Evolutionary conservation across 2,888 invertebrate genomes (phyloP).

Genomic region (Standfussiana lucernea): DNA sequence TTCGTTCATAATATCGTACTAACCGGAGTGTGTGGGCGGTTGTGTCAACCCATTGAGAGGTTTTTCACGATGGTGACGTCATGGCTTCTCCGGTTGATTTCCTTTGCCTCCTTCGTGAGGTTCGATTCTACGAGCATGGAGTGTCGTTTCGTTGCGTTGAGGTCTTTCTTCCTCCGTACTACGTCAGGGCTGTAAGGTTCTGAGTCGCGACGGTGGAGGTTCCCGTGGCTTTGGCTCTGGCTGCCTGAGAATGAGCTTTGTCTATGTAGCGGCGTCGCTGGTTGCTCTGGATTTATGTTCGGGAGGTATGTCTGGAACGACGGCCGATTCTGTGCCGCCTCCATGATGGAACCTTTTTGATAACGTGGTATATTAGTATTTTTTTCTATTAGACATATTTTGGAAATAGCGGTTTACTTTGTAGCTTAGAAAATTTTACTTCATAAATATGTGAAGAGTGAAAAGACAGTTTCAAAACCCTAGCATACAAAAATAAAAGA

Average conservation of each 20-base stretch:
- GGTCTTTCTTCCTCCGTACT: conserved; percentile 84
- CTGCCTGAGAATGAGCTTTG: conserved; percentile 79
- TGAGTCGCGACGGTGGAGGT: conserved; percentile 82
- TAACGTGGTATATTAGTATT: conserved; percentile 1
- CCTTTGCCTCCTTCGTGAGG: conserved; percentile 82
- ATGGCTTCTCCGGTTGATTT: conserved; percentile 85
- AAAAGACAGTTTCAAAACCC: neutral
- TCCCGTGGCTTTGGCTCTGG: conserved; percentile 71
- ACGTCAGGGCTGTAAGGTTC: conserved; percentile 87
- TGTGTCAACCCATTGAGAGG: conserved; percentile 87
- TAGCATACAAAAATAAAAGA: conserved; percentile 20
- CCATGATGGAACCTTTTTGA: conserved; percentile 92
- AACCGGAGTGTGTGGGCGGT: conserved; percentile 62
- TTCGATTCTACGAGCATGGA: conserved; percentile 87
- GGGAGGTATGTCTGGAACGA: conserved; percentile 89
- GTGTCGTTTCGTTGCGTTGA: conserved; percentile 82
- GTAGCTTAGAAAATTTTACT: conserved; percentile 1
- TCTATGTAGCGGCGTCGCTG: conserved; percentile 76
- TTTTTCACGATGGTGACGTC: conserved; percentile 85
- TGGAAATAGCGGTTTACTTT: neutral
- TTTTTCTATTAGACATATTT: neutral
- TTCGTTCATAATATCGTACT: conserved; percentile 55
- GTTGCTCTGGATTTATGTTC: conserved; percentile 77
- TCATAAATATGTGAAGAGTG: neutral
- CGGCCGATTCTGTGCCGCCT: conserved; percentile 92